These are phyloP conservation scores for Smutsia gigantea DNA, from an alignment of 2,797 vertebrate species.

Conservation along the genomic window DNA sequence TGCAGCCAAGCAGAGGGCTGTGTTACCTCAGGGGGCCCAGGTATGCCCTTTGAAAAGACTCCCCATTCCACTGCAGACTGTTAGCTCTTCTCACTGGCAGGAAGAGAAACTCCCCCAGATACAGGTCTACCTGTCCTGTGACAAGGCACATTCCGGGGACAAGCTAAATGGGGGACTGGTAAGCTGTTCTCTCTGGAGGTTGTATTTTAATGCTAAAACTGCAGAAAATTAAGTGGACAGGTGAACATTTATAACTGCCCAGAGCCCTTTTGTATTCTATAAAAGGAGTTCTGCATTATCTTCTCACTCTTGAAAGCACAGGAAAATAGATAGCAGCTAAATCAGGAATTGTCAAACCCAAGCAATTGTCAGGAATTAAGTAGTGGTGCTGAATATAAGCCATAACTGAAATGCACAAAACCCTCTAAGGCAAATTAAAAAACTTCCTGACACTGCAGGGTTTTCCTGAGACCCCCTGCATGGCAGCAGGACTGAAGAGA, in stretches of 20 bases:
- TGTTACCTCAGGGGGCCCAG: background rate
- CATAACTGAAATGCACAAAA: constrained; percentile 77
- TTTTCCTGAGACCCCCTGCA: constrained; percentile 63
- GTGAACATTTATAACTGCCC: constrained; percentile 78
- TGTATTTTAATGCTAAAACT: constrained; percentile 69
- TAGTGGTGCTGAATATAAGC: constrained; percentile 72
- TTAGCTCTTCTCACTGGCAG: background rate
- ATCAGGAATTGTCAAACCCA: constrained; percentile 80
- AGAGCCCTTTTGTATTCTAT: constrained; percentile 80
- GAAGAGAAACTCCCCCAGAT: background rate
- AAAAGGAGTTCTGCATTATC: constrained; percentile 75
- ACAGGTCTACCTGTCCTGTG: background rate
- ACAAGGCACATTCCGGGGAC: constrained; percentile 72
- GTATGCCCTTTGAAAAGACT: background rate
- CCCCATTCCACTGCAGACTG: background rate
- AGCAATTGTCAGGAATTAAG: constrained; percentile 82
- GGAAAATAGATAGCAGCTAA: constrained; percentile 82
- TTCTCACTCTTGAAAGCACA: constrained; percentile 74
- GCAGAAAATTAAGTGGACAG: constrained; percentile 80
- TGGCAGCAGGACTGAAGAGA: constrained; percentile 67
- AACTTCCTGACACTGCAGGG: constrained; percentile 78
- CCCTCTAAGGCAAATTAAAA: constrained; percentile 69
- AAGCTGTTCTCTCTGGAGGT: constrained; percentile 65
- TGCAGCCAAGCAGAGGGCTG: background rate
- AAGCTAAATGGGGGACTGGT: constrained; percentile 48